Conservation (phyloP, 2,113 vertebrate species). For the Hemicordylus capensis region DNA sequence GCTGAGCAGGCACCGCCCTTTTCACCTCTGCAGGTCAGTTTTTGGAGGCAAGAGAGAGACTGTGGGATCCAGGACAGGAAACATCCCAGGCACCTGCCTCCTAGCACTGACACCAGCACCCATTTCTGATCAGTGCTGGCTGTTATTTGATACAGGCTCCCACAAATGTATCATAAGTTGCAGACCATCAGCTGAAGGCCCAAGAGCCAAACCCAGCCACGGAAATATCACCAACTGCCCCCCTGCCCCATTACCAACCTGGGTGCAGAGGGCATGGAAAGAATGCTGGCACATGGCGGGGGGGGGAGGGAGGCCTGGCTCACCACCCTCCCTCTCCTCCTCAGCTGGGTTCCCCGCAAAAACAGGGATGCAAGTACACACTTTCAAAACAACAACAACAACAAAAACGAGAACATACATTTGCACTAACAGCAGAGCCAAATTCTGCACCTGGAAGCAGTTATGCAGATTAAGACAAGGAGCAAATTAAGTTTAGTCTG, state of each 20-base stretch:
- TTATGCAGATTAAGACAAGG: background rate
- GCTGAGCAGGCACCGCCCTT: background rate
- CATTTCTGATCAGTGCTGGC: background rate
- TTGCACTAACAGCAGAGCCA: background rate
- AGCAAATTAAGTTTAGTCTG: background rate
- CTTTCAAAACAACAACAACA: too few species aligned
- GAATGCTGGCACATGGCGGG: background rate
- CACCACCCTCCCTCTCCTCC: background rate
- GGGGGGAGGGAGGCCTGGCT: background rate
- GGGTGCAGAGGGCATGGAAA: background rate
- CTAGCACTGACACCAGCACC: background rate
- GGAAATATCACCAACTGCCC: background rate
- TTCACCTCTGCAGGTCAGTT: background rate
- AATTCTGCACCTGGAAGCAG: background rate
- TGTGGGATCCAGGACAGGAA: background rate
- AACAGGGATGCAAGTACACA: too few species aligned
- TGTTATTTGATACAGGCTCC: background rate
- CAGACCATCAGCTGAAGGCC: background rate
- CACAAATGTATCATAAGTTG: too few species aligned
- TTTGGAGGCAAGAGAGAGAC: background rate
- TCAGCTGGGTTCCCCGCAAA: background rate
- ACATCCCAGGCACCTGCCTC: background rate
- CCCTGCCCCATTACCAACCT: fast-evolving
- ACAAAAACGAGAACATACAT: background rate
- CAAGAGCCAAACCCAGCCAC: background rate